Evolutionary conservation across 1,140 invertebrate genomes (phyloP), one percentile per base, ranked within the genome.

Genomic region (Hylaeus anthracinus): DNA sequence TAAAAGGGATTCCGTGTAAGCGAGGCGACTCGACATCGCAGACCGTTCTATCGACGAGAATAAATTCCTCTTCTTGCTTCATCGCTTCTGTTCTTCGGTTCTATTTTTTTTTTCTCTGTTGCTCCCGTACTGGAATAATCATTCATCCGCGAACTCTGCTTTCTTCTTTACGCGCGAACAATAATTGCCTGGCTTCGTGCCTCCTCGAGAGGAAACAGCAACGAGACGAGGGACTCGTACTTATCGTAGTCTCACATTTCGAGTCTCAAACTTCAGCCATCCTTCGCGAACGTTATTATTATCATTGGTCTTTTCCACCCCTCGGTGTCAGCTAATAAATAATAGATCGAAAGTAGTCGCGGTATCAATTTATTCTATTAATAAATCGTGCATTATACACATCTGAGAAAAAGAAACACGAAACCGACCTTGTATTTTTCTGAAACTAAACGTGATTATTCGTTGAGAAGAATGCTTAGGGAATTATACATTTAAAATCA

Each of bases 111-210:
- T 8, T 63, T 26, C 9, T 37, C 10, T 39, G 8, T 51, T 9
- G 15, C 41, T 12, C 55, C 12, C 26, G 41, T 39, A 41, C 56
- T 15, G 8, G 53, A 45, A 10, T 14, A 45, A 60, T 65, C 12
- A 37, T 70, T 26, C 48, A 8, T 53, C 41, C 48, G 9, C 12
- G 9, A 55, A 69, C 45, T 56, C 1, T 53, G 53, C 37, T 56
- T 72, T 41, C 39, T 73, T 75, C 15, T 66, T 55, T 72, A 60
- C 10, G 6, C 37, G 45, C n/a, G 15, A 61, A 5, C 48, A 56
- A 43, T 69, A 82, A 84, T 77, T 82, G 79, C 79, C 63, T 82
- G 82, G 64, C 74, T 72, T 70, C 64, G 67, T 48, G 39, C 39
- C 73, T 51, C 55, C 5, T 12, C 14, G 41, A 4, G 14, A 43